Evolutionary conservation across 2,113 vertebrate genomes (phyloP).

Genomic region (Megaptera novaeangliae): DNA sequence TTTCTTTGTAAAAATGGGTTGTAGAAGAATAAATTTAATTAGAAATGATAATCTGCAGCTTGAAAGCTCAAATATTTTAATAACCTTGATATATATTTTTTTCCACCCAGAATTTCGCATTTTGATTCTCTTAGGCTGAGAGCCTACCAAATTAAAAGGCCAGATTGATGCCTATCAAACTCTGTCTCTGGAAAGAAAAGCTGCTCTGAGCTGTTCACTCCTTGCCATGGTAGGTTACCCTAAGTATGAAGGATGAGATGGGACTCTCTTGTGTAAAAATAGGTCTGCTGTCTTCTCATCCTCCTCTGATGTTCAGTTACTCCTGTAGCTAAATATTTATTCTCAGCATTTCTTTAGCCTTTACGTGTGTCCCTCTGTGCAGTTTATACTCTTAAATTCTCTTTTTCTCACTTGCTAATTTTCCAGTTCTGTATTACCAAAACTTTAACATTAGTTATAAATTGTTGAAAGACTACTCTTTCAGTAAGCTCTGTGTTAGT

Average conservation of each 20-base stretch:
- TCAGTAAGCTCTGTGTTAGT: background rate
- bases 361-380: background rate
- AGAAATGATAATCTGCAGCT: background rate
- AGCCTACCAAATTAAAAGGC: background rate
- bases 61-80: background rate
- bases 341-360: background rate
- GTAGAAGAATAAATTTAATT: background rate
- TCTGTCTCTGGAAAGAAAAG: background rate
- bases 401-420: background rate
- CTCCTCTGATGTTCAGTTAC: background rate
- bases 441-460: background rate
- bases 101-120: background rate
- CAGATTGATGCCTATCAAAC: background rate
- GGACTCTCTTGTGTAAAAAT: background rate
- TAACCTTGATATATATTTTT: background rate
- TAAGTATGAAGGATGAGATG: background rate
- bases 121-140: background rate
- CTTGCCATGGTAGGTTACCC: background rate
- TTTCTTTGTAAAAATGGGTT: background rate
- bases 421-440: background rate
- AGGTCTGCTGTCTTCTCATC: background rate
- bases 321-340: background rate
- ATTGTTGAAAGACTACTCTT: background rate
- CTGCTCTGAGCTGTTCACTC: background rate
- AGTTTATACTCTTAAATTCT: background rate